Evolutionary conservation across 2,113 vertebrate genomes (phyloP).

Genomic region (Pterocles orientalis): DNA sequence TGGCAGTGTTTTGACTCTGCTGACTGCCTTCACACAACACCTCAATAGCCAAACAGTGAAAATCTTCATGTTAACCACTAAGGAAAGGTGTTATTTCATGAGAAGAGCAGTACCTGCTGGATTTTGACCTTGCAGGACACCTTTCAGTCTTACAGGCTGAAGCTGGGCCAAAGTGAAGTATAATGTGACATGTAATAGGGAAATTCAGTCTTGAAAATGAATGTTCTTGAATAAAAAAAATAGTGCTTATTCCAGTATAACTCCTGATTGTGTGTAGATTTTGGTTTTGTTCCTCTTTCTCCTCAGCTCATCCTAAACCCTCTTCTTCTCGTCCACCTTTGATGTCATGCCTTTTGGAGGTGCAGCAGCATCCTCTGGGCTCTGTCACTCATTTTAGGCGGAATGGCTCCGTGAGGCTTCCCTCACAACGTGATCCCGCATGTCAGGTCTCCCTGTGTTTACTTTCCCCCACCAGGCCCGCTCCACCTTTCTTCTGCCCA

Average conservation of each 20-base stretch:
- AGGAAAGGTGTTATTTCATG: background rate
- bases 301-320: background rate
- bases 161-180: background rate
- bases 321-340: background rate
- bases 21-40: background rate
- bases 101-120: background rate
- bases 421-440: background rate
- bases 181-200: background rate
- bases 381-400: background rate
- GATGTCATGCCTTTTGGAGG: background rate
- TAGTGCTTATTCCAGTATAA: background rate
- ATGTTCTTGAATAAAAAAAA: background rate
- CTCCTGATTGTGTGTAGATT: background rate
- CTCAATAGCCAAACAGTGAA: background rate
- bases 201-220: background rate
- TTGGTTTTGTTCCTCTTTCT: background rate
- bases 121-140: background rate
- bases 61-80: background rate
- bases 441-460: background rate
- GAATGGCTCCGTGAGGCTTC: background rate
- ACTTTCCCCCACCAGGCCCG: background rate
- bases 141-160: background rate
- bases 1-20: background rate
- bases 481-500: background rate
- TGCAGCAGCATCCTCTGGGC: background rate